A percentile compares a stretch with the other conserved stretches of the same genome.
phyloP scores from a whole-genome alignment of 2,113 vertebrate species.

The Aix galericulata region DNA sequence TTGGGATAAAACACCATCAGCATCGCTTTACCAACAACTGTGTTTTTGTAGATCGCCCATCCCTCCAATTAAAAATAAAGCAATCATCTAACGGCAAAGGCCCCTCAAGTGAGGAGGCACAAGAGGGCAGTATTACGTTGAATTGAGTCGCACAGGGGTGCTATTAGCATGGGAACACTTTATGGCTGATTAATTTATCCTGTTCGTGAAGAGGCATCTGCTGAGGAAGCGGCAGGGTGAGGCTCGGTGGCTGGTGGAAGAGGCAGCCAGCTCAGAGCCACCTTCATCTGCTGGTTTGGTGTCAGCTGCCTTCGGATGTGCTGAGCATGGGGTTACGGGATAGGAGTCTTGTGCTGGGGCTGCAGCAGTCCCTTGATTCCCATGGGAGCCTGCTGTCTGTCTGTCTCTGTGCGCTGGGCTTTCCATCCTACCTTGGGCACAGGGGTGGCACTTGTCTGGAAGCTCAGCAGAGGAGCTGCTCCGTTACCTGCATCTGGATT shows the following conservation, averaged over 20 bases:
- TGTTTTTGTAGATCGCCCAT: not conserved
- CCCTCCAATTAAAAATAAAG: not conserved
- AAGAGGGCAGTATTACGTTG: conserved; percentile 82
- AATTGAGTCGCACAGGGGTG: conserved; percentile 55
- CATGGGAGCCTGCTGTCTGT: not conserved
- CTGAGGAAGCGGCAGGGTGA: not conserved
- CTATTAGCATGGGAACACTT: conserved; percentile 16
- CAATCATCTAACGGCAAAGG: not conserved
- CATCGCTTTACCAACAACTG: not conserved
- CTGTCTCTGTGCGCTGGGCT: not conserved
- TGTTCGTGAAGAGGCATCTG: not conserved
- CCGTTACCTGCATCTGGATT: fast-evolving
- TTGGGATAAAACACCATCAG: not conserved
- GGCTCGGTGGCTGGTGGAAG: not conserved
- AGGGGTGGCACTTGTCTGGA: not conserved
- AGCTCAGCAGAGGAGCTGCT: not conserved
- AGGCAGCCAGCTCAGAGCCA: not conserved
- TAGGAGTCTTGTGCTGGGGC: not conserved
- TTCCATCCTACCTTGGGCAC: not conserved
- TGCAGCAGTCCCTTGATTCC: no score
- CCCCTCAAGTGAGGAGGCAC: conserved; percentile 69
- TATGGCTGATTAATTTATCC: conserved; percentile 4
- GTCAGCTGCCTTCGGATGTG: not conserved
- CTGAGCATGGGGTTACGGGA: not conserved
- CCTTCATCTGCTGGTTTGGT: not conserved